Percentiles rank a stretch among this genome's conserved stretches.
These are phyloP conservation scores for Omphaloscelis lunosa DNA, from an alignment of 2,888 invertebrate species.

Conservation along the genomic window DNA sequence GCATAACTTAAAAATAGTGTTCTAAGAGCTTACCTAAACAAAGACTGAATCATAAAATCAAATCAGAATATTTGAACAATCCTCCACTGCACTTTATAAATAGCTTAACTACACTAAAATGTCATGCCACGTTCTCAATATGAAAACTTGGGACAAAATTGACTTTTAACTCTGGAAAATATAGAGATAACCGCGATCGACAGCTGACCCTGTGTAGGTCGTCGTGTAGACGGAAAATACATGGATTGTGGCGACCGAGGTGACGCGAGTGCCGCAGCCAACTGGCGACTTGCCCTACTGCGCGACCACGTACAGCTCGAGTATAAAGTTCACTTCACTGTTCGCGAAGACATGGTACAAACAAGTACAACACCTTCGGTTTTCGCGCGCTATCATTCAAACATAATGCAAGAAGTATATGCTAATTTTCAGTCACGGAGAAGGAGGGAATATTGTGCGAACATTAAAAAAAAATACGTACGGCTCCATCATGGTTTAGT, in stretches of 20 bases:
- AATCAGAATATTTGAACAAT: slow-evolving; percentile 49
- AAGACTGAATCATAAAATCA: slow-evolving; percentile 35
- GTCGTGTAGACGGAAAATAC: slow-evolving; percentile 73
- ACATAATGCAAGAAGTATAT: slow-evolving; percentile 16
- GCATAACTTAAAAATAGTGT: neutral
- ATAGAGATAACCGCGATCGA: slow-evolving; percentile 61
- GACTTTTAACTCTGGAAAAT: slow-evolving; percentile 36
- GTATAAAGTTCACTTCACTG: slow-evolving; percentile 86
- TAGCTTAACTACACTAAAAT: slow-evolving; percentile 44
- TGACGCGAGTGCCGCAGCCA: slow-evolving; percentile 83
- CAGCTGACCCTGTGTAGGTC: slow-evolving; percentile 79
- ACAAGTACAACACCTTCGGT: slow-evolving; percentile 67
- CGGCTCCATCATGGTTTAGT: slow-evolving; percentile 72
- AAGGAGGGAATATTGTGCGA: slow-evolving; percentile 14
- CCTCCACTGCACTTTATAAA: slow-evolving; percentile 63
- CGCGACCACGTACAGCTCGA: slow-evolving; percentile 78
- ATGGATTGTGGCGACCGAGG: slow-evolving; percentile 74
- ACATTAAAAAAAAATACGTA: slow-evolving; percentile 69
- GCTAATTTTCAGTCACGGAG: slow-evolving; percentile 25
- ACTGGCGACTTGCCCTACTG: slow-evolving; percentile 88
- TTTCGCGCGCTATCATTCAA: slow-evolving; percentile 67
- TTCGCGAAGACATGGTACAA: slow-evolving; percentile 71
- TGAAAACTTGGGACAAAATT: slow-evolving; percentile 32
- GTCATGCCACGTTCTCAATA: slow-evolving; percentile 30
- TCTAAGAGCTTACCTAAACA: slow-evolving; percentile 57